Conservation (phyloP, 2,888 invertebrate genomes). For the Pocota personata region DNA sequence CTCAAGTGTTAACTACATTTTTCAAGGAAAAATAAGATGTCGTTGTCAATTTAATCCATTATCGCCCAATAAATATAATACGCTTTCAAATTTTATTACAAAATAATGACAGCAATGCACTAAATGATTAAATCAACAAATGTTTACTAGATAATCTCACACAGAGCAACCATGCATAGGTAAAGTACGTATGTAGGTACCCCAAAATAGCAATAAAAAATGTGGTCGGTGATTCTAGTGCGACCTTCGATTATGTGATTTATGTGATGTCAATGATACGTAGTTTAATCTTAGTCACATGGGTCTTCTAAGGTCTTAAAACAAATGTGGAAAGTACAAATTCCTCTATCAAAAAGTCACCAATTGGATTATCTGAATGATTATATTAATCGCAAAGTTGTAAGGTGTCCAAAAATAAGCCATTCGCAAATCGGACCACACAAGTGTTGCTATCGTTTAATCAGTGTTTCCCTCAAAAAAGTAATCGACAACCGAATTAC, state of each 20-base stretch:
- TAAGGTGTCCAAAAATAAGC: neutral
- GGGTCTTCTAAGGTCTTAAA: neutral
- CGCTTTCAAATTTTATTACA: conserved; percentile 3
- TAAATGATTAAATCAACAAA: neutral
- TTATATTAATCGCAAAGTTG: neutral
- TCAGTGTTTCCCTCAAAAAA: neutral
- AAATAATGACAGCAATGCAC: neutral
- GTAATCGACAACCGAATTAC: neutral
- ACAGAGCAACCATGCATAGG: neutral
- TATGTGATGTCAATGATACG: neutral
- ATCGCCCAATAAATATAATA: conserved; percentile 1
- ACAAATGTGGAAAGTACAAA: neutral
- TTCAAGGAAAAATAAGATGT: neutral
- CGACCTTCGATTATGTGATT: conserved; percentile 9
- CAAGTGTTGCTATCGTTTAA: neutral
- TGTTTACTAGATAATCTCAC: neutral
- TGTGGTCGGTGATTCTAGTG: neutral
- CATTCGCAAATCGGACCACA: neutral
- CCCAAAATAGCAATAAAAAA: neutral
- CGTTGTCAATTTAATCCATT: conserved; percentile 2
- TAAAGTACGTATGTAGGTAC: neutral
- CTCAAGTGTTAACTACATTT: neutral
- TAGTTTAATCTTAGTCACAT: neutral
- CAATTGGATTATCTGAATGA: neutral
- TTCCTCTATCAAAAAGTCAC: neutral